Base-by-base conservation (phyloP, 2,888 invertebrate genomes). In the Nomada lathburiana region DNA sequence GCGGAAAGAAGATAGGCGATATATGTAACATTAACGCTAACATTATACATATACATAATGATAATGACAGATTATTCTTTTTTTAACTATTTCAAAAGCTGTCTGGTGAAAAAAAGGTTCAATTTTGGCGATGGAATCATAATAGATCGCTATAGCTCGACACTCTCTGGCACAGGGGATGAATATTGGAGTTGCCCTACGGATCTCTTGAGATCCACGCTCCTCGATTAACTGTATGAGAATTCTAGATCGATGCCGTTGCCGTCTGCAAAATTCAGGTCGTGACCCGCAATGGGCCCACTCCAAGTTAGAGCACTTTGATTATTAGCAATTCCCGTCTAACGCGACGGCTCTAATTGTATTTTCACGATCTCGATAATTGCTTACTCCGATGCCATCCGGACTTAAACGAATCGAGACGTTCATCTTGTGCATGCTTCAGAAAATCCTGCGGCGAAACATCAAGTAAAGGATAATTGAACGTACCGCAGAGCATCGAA, bases 221-320 rank as follows among this genome's bases (percentile, higher is more conserved):
- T 29, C 55, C 44, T 13, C 65, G 72, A 79, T 70, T 86, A 85
- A 36, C 82, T 87, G 82, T 82, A 87, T 72, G 81, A 87, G 76
- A 47, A 83, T 80, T 85, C 70, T 53, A 75, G 68, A 80, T 87
- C 81, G 85, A 85, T 77, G 62, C 60, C 42, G 63, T 63, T 36
- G 77, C 68, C 50, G 70, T 83, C 83, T 20, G 55, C 16, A 81
- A 87, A 81, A 87, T 87, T 79, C 76, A 83, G 86, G 87, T 83
- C 81, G 83, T 20, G 68, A 36, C 70, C 72, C 72, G 63, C 55
- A 29, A n/a, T 4, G 60, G 53, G 18, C 53, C 36, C 68, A 23
- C 76, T 44, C 69, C 29, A 63, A 59, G 69, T 69, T 57, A n/a
- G 47, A 42, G 16, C 64, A 47, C 65, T 72, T 78, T 72, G 64